Evolutionary conservation across 35 echinoderm and acorn worm genomes (phyloP).

Genomic region (Patiria miniata): DNA sequence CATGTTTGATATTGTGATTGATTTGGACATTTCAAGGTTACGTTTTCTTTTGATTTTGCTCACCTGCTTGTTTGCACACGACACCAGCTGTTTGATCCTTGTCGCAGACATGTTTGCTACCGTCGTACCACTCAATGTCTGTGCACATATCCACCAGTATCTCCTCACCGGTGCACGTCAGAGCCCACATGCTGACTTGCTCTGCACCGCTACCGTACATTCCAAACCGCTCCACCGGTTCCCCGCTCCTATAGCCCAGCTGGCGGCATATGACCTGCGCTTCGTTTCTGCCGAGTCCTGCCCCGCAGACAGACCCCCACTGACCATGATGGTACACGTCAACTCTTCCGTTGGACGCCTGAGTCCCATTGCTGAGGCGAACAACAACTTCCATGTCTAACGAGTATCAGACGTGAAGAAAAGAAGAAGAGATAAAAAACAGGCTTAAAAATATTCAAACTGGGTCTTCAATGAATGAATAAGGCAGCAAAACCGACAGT

Average conservation of each 20-base stretch:
- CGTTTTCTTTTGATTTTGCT: no score
- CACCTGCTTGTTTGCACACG: background rate
- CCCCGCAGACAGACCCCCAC: constrained; percentile 6
- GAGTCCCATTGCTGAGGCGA: background rate
- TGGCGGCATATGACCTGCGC: background rate
- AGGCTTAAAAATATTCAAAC: no score
- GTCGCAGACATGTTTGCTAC: background rate
- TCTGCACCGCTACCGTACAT: background rate
- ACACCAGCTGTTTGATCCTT: background rate
- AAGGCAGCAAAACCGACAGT: no score
- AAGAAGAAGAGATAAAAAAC: no score
- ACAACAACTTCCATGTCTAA: background rate
- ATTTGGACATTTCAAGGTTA: no score
- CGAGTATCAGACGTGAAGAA: background rate
- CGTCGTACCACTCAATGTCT: background rate
- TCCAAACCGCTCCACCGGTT: background rate
- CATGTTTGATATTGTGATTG: no score
- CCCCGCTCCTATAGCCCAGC: background rate
- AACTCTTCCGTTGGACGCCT: background rate
- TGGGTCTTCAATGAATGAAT: no score
- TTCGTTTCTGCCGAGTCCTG: background rate
- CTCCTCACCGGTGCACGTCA: constrained; percentile 27
- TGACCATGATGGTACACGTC: background rate
- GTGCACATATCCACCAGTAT: background rate
- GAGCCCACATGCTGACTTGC: background rate